These are phyloP conservation scores for Drosophila suboccidentalis DNA, from an alignment of 2,888 invertebrate species.

Conservation along the genomic window DNA sequence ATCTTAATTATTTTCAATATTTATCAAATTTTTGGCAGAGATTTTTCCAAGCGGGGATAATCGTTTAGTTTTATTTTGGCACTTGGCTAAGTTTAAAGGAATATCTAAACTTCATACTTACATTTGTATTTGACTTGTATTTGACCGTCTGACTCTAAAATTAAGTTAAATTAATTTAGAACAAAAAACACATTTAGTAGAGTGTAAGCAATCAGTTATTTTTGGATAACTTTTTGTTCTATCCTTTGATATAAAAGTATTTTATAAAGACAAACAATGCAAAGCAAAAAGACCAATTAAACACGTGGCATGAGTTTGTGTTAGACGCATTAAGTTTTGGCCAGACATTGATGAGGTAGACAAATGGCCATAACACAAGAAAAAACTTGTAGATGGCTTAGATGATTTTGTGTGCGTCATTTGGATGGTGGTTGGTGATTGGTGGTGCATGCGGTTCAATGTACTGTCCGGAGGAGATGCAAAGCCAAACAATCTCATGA, in stretches of 20 bases:
- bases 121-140: too few species aligned
- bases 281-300: constrained; percentile 6
- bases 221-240: not conserved
- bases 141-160: too few species aligned
- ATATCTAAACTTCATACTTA: too few species aligned
- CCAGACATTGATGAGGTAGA: constrained; percentile 22
- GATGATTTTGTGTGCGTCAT: constrained; percentile 61
- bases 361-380: constrained; percentile 7
- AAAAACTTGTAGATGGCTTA: constrained; percentile 1
- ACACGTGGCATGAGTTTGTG: not conserved
- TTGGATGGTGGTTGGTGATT: constrained; percentile 27
- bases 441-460: constrained; percentile 54
- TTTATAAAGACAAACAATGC: not conserved
- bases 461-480: constrained; percentile 38
- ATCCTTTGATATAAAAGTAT: not conserved
- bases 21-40: too few species aligned
- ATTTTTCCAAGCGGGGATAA: too few species aligned
- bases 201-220: too few species aligned
- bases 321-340: constrained; percentile 7
- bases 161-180: too few species aligned
- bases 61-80: too few species aligned
- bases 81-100: too few species aligned
- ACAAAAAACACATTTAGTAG: too few species aligned
- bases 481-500: constrained; percentile 57
- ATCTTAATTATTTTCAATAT: too few species aligned